Evolutionary conservation across 2,797 vertebrate species (phyloP).

Genomic region (Phrynocephalus forsythii): DNA sequence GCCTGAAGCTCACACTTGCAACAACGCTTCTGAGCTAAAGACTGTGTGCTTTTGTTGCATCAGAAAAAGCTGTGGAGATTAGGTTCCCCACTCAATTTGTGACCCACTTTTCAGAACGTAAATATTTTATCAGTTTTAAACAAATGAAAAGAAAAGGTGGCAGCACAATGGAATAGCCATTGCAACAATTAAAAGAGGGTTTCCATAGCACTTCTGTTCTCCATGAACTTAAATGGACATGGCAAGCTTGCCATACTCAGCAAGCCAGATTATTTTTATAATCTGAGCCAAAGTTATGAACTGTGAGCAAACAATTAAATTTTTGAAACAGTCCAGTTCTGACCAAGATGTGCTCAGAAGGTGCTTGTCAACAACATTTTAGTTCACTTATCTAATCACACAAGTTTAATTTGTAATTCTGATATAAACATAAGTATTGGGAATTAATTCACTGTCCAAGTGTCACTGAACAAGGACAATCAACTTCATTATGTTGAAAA

Average conservation of each 20-base stretch:
- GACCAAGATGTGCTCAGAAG: background rate
- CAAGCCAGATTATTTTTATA: background rate
- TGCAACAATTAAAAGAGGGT: slow-evolving; percentile 19
- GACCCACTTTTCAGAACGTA: background rate
- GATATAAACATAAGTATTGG: background rate
- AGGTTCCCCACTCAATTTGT: slow-evolving; percentile 31
- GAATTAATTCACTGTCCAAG: background rate
- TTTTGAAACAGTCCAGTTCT: background rate
- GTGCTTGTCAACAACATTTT: background rate
- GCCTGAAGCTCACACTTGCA: background rate
- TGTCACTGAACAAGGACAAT: too few relatives aligned
- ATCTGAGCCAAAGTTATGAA: rapidly evolving
- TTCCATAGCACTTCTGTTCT: background rate
- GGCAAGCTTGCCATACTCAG: slow-evolving; percentile 27
- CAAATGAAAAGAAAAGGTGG: slow-evolving; percentile 40
- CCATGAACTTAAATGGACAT: slow-evolving; percentile 1
- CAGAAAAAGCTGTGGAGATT: slow-evolving; percentile 8
- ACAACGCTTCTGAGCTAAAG: background rate
- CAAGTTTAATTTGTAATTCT: background rate
- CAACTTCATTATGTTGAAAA: too few relatives aligned
- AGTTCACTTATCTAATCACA: background rate
- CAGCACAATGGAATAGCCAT: slow-evolving; percentile 14
- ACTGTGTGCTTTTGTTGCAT: slow-evolving; percentile 26
- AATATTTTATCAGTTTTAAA: slow-evolving; percentile 53
- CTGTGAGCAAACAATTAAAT: background rate